Base-by-base conservation (phyloP, 2,888 invertebrate species). In the Alentia gelatinosa region DNA sequence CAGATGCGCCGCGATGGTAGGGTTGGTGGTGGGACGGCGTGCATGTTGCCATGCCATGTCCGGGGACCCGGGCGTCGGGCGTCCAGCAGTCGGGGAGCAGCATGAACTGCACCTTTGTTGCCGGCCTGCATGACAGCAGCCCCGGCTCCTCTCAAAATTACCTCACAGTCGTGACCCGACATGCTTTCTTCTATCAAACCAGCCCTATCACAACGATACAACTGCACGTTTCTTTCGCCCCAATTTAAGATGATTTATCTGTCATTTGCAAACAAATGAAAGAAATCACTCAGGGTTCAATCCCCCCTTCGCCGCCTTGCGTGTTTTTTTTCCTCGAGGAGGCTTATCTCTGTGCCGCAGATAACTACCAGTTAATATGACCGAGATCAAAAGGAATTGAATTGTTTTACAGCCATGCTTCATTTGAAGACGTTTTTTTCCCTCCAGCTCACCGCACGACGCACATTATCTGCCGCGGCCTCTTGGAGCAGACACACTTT, bases 291-390 rank as follows among this genome's bases (percentile, higher is more conserved):
- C 35, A 37, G 35, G 39, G 37, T 39, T 39, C 79, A 37, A 37
- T 37, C 79, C 39, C 39, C 79, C 35, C 19, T 37, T 15, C 39
- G 79, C n/a, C 79, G 5, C 39, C 15, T 79, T 39, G 79, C 23
- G 23, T 79, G 35, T 37, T 79, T 79, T 79, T 39, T 63, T 26
- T 63, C 15, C n/a, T 5, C 15, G 15, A 19, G 1, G 37, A 12
- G 37, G 79, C 79, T 79, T 79, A 79, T 79, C 79, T 79, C 23
- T n/a, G 12, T 23, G 1, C 39, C n/a, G 39, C 79, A 79, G 79
- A 79, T 79, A 79, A 79, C 79, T 79, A 79, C 79, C 79, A 79
- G 79, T 79, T 79, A 79, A 79, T 79, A 79, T 39, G 79, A 39
- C 79, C 35, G 37, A 79, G 79, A 79, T 79, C 79, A 79, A 79